Conservation (phyloP, 2,113 vertebrate species). For the Symphodus melops region DNA sequence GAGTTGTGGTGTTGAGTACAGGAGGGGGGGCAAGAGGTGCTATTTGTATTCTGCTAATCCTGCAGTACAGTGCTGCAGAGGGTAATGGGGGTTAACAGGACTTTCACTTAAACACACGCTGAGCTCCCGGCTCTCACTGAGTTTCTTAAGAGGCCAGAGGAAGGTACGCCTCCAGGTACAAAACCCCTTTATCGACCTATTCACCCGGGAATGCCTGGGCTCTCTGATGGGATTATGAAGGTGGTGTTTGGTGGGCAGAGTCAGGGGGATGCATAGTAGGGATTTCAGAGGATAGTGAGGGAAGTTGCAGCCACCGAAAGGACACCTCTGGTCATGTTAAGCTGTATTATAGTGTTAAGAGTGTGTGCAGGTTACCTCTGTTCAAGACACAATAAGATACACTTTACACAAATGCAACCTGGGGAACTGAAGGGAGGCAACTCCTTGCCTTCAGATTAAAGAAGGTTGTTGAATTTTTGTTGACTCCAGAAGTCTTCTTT, state of each 20-base stretch:
- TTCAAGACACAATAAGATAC: background rate
- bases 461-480: too few species aligned
- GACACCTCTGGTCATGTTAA: background rate
- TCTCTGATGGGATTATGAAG: constrained; percentile 35
- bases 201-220: constrained; percentile 13
- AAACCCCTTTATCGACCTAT: constrained; percentile 34
- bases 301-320: constrained; percentile 19
- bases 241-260: background rate
- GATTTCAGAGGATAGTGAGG: background rate
- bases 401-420: background rate
- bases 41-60: constrained; percentile 78
- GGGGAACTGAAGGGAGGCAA: too few species aligned
- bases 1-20: constrained; percentile 28
- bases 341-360: background rate
- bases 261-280: background rate
- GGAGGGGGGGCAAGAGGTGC: constrained; percentile 11
- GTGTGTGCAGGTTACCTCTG: constrained; percentile 4
- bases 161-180: constrained; percentile 38
- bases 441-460: too few species aligned
- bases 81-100: constrained; percentile 80
- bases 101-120: constrained; percentile 62
- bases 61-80: constrained; percentile 57
- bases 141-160: constrained; percentile 41
- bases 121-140: constrained; percentile 29
- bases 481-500: too few species aligned